Evolutionary conservation across 1,140 invertebrate genomes (phyloP), one percentile per base, ranked within the genome.

Genomic region (Microplitis mediator): DNA sequence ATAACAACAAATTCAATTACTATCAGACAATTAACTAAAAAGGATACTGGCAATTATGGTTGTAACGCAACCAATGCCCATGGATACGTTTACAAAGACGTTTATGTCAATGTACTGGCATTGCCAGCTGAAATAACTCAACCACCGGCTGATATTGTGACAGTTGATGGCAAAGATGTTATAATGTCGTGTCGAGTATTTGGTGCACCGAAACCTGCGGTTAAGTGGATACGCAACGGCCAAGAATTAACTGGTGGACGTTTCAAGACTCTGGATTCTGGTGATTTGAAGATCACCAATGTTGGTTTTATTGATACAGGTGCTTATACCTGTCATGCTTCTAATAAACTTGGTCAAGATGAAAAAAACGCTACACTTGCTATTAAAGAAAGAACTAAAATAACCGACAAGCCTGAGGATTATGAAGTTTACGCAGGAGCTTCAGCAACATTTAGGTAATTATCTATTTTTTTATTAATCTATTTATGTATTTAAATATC

Each of bases 51-150:
- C 71, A 98, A 99, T 85, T 97, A 98, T 81, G 97, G 98, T 61
- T 99, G 98, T 87, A 99, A 99, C 88, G 98, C 97, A 0, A 98
- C 97, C 72, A 99, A 99, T 85, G 94, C 93, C n/a, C 90, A 97
- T 76, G 98, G 98, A 36, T 99, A 99, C 86, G 95, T 98, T 11
- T 99, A 98, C 88, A 96, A 97, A 82, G 97, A 99, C 89, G 95
- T 98, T 54, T 99, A 96, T 81, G 91, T 99, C 4, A 99, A 99
- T 88, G 98, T 99, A 5, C 88, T 97, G 76, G 96, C 96, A 11
- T 88, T 98, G 65, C 92, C 95, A 39, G 97, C 98, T 16, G 94
- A 96, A 81, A 98, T 99, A 71, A 92, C 92, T 11, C 92, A 95
- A 79, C 90, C 93, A 1, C 96, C 97, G 0, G 90, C 89, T 35